Evolutionary conservation across 2,888 invertebrate genomes (phyloP), one percentile per base, ranked within the genome.

Genomic region (Lathronympha strigana): DNA sequence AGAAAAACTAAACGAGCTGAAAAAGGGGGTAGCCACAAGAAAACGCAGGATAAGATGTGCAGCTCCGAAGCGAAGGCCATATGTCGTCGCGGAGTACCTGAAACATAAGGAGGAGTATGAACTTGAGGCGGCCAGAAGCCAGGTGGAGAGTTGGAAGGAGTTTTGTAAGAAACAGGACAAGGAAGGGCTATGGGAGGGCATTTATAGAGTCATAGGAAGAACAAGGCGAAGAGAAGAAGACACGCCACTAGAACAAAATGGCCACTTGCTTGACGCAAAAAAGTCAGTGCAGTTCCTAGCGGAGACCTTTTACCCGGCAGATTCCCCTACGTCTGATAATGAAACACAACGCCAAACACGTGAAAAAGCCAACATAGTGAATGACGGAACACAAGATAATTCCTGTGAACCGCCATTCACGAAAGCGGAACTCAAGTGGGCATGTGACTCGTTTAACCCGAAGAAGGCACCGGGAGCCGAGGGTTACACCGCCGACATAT

Each of bases 81-180:
- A 58, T 28, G 61, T 60, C 3, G 45, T 67, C 0, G 60, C 55
- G 4, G 64, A 66, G 21, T 70, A 70, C 61, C 63, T 69, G 25
- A 6, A 60, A 54, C n/a, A n/a, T 9, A 69, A 68, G 31, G 61
- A 45, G 21, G 19, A 67, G 2, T 67, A 68, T 23, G 55, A 67
- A 11, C 1, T 1, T 0, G 19, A 9, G 13, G 67, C 49, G 0
- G 11, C 8, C 6, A 60, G 36, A 15, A 61, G 63, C 0, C 58
- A 66, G 21, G 15, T 40, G 0, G 63, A 60, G 4, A 67, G 67
- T 23, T 67, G 69, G 69, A 66, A 67, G 33, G 58, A 38, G 5
- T 67, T 67, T 33, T 67, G 69, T 9, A n/a, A 5, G 4, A 64
- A 47, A 38, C 68, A 69, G 36, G 67, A 67, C 6, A 63, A 21